These are phyloP conservation scores for Isoperla grammatica DNA, from an alignment of 2,888 invertebrate species.

Conservation along the genomic window DNA sequence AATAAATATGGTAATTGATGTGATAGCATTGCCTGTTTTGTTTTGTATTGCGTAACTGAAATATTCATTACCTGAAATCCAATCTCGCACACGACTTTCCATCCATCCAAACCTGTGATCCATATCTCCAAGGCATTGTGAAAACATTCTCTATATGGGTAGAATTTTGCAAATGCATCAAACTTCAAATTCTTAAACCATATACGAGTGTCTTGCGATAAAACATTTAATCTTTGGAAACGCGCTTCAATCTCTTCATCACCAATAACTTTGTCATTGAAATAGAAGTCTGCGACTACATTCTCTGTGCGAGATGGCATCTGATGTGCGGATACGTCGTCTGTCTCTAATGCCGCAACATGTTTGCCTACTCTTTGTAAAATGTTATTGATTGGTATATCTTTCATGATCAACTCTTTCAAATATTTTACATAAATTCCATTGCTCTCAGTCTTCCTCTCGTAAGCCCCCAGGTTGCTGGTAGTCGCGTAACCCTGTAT, in stretches of 20 bases:
- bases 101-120: slow-evolving; percentile 11
- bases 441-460: slow-evolving; percentile 34
- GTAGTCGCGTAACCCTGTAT: slow-evolving; percentile 44
- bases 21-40: no score
- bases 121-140: slow-evolving; percentile 21
- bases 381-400: slow-evolving; percentile 45
- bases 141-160: slow-evolving; percentile 12
- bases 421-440: slow-evolving; percentile 43
- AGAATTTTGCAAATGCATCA: slow-evolving; percentile 2
- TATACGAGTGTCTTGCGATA: slow-evolving; percentile 3
- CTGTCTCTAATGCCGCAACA: slow-evolving; percentile 45
- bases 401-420: slow-evolving; percentile 42
- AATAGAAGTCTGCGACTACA: slow-evolving; percentile 29
- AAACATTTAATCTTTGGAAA: slow-evolving; percentile 12
- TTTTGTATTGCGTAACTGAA: no score
- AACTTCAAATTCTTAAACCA: background rate
- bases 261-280: slow-evolving; percentile 25
- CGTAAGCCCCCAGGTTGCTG: slow-evolving; percentile 39
- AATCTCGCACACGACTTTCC: slow-evolving; percentile 17
- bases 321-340: slow-evolving; percentile 47
- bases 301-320: slow-evolving; percentile 30
- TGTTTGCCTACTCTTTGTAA: slow-evolving; percentile 50
- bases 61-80: slow-evolving; percentile 11
- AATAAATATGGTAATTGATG: no score
- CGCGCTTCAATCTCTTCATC: slow-evolving; percentile 7